Base-by-base conservation (phyloP, 2,888 invertebrate genomes). In the Plebejus argus region DNA sequence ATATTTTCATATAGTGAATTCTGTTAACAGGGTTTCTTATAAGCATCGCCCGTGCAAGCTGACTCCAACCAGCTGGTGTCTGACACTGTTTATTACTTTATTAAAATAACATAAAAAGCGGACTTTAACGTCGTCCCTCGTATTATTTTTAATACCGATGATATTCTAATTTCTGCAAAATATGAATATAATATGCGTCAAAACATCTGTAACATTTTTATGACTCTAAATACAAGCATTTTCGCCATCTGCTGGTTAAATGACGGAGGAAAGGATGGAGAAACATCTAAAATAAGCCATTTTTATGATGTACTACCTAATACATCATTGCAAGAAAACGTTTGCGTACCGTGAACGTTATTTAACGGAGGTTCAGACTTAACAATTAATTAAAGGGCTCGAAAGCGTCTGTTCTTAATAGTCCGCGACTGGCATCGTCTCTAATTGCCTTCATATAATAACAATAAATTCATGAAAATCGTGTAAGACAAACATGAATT, bases 351-450 rank as follows among this genome's bases (percentile, higher is more conserved):
- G 45, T 76, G 76, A 77, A 79, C 78, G 78, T 79, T 82, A 80
- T 80, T 79, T 78, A 76, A 79, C 79, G 71, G 80, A 80, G 76
- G 79, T 80, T 76, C 77, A 78, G 81, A 71, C 81, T 82, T 80
- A 81, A 82, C 81, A 83, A 82, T 82, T 81, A 87, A 89, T 88
- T 87, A 87, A 88, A 87, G 86, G 84, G 82, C 83, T 86, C 83
- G 82, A 84, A 83, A 84, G 84, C 83, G 89, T 86, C 91, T 91
- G 91, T 86, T 84, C 86, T 90, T 91, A 89, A 91, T 90, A 86
- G 90, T 88, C 88, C 83, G 83, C 84, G 85, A 85, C 84, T 84
- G 85, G 84, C 76, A 78, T 84, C 87, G 90, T 90, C 85, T 88
- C 88, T 91, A 90, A 91, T 91, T 91, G 88, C 89, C 86, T 80